Percentiles rank a stretch among this genome's conserved stretches.
Evolutionary conservation across 2,888 invertebrate genomes (phyloP).

Genomic region (Cepaea hortensis): DNA sequence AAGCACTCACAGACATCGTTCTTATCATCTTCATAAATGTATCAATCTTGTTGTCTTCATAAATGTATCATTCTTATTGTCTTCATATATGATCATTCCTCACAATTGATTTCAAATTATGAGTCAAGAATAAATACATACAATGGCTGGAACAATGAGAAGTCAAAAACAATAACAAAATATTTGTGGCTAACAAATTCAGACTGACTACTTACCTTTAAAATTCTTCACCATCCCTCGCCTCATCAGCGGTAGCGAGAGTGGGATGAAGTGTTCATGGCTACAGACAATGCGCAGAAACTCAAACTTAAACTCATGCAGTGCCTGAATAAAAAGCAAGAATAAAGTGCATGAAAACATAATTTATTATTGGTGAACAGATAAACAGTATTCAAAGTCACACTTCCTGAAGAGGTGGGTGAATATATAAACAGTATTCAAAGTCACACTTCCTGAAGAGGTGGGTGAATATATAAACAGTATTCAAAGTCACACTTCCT

Average conservation of each 20-base stretch:
- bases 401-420: too few species aligned
- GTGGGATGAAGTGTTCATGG: constrained; percentile 95
- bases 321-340: constrained; percentile 79
- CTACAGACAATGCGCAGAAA: constrained; percentile 92
- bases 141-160: not conserved
- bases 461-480: too few species aligned
- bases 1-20: too few species aligned
- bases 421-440: too few species aligned
- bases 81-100: too few species aligned
- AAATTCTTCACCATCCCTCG: constrained; percentile 74
- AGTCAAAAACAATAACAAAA: not conserved
- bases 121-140: not conserved
- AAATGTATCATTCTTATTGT: too few species aligned
- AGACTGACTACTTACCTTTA: constrained; percentile 71
- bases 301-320: constrained; percentile 93
- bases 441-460: too few species aligned
- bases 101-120: too few species aligned
- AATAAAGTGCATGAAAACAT: not conserved
- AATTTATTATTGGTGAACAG: not conserved
- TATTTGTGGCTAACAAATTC: not conserved
- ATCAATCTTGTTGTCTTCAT: too few species aligned
- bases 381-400: too few species aligned
- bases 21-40: too few species aligned
- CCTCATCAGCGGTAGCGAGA: constrained; percentile 86
- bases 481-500: too few species aligned